These are phyloP conservation scores for Pyrocephalus nanus DNA, from an alignment of 2,797 vertebrate genomes.

Conservation along the genomic window DNA sequence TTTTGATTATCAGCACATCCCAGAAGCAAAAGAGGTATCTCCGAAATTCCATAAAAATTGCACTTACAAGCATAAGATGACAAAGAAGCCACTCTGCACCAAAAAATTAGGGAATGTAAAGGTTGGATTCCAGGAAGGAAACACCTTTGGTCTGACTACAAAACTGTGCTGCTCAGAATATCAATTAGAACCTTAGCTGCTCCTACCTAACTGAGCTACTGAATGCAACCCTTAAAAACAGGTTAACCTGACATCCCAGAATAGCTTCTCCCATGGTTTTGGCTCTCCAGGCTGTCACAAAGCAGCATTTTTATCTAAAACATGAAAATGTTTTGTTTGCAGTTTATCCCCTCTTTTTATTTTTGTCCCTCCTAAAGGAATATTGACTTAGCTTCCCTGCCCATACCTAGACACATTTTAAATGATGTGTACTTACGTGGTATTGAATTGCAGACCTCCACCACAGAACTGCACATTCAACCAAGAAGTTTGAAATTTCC, in stretches of 20 bases:
- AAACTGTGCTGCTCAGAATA: not conserved
- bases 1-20: slow-evolving; percentile 1
- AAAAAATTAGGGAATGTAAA: not conserved
- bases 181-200: not conserved
- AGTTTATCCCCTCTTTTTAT: accelerated
- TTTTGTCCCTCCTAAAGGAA: not conserved
- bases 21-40: not conserved
- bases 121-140: not conserved
- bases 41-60: not conserved
- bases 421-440: not conserved
- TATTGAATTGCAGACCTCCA: not conserved
- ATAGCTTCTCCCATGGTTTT: not conserved
- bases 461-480: not conserved
- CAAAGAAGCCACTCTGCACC: not conserved
- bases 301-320: not conserved
- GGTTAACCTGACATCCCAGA: not conserved
- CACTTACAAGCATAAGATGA: not conserved
- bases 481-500: not conserved
- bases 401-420: slow-evolving; percentile 16
- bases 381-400: not conserved
- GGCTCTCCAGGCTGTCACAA: not conserved
- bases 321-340: not conserved
- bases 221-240: not conserved
- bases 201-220: not conserved
- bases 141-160: not conserved